Conservation (phyloP, 2,113 vertebrate genomes). For the Pedetes capensis region DNA sequence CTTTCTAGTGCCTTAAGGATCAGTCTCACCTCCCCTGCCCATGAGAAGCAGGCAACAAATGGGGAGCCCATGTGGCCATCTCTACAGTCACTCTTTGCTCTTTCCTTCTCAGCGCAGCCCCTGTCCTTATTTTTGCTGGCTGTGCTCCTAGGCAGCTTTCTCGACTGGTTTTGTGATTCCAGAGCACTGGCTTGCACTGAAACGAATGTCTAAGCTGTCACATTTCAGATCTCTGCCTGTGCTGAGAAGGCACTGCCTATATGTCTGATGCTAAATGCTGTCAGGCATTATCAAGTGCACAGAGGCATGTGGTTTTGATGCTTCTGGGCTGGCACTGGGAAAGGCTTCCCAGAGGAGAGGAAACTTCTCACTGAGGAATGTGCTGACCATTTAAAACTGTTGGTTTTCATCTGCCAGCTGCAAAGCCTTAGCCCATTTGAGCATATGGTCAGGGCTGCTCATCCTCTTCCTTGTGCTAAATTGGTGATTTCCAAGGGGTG, state of each 20-base stretch:
- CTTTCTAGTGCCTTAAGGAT: background rate
- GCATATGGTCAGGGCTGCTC: background rate
- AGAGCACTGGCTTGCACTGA: background rate
- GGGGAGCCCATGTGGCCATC: fast-evolving
- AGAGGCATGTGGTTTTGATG: background rate
- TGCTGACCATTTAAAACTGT: background rate
- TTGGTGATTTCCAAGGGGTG: background rate
- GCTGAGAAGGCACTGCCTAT: background rate
- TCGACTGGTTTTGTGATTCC: background rate
- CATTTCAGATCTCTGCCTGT: background rate
- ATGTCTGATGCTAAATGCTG: background rate
- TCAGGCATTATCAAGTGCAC: background rate
- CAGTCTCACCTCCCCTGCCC: background rate
- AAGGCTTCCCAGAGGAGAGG: background rate
- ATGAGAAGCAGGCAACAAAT: too few relatives aligned
- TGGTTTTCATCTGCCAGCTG: background rate
- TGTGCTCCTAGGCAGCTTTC: background rate
- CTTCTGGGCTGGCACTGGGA: background rate
- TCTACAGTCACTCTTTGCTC: background rate
- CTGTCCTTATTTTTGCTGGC: background rate
- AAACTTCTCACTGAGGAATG: background rate
- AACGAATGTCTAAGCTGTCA: background rate
- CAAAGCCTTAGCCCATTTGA: background rate
- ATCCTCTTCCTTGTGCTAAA: fast-evolving
- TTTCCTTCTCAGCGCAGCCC: background rate